phyloP scores from a whole-genome alignment of 2,113 vertebrate species.

The Paralichthys olivaceus region DNA sequence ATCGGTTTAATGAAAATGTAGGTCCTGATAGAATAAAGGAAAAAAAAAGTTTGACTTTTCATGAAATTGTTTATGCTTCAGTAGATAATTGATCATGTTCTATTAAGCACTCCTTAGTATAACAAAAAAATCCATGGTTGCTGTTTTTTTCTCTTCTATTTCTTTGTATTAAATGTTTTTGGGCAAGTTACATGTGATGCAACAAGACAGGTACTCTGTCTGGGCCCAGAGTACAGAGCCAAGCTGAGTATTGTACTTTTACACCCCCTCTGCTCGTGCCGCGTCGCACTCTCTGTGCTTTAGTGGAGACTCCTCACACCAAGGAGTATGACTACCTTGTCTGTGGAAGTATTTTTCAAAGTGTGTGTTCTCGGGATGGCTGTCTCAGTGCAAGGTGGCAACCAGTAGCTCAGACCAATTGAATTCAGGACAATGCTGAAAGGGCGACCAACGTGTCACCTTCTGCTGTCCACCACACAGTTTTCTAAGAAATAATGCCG shows the following conservation, averaged over 20 bases:
- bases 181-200: conserved; percentile 59
- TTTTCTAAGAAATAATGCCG: conserved; percentile 49
- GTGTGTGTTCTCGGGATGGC: conserved; percentile 33
- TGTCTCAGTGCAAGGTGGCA: conserved; percentile 24
- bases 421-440: conserved; percentile 57
- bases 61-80: conserved; percentile 62
- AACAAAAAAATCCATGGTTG: conserved; percentile 48
- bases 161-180: conserved; percentile 39
- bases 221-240: conserved; percentile 71
- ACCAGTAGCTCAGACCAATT: conserved; percentile 46
- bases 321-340: conserved; percentile 49
- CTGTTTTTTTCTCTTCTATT: conserved; percentile 17
- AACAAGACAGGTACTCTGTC: conserved; percentile 66
- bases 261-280: conserved; percentile 41
- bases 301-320: conserved; percentile 41
- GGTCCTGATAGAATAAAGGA: conserved; percentile 49
- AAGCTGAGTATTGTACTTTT: conserved; percentile 70
- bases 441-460: conserved; percentile 16
- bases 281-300: conserved; percentile 38
- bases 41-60: conserved; percentile 55
- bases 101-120: conserved; percentile 78
- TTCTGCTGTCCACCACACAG: conserved; percentile 43
- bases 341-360: conserved; percentile 59
- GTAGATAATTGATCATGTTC: conserved; percentile 62
- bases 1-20: conserved; percentile 47